Evolutionary conservation across 2,113 vertebrate species (phyloP).

Genomic region (Probosciger aterrimus): DNA sequence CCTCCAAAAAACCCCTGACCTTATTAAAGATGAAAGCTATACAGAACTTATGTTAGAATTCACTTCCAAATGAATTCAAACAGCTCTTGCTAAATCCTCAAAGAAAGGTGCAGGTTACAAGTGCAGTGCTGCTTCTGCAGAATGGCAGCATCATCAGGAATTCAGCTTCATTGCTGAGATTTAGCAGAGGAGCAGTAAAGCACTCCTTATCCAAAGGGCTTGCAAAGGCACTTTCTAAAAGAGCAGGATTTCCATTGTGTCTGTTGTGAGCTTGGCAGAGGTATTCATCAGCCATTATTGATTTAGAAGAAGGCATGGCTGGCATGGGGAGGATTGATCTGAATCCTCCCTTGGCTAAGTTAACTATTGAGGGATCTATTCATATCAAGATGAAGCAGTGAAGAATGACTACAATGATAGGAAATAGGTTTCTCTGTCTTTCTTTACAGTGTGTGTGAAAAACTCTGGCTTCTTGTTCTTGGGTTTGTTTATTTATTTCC

Average conservation of each 20-base stretch:
- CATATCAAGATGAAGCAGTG: background rate
- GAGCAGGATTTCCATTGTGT: conserved; percentile 14
- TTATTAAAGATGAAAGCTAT: background rate
- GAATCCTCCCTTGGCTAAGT: conserved; percentile 13
- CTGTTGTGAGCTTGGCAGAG: background rate
- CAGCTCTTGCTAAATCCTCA: background rate
- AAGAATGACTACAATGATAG: background rate
- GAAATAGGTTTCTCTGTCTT: background rate
- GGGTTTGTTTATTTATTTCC: background rate
- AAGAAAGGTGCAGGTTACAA: background rate
- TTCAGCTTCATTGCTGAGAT: background rate
- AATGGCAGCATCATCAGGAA: background rate
- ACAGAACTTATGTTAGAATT: background rate
- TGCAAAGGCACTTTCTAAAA: conserved; percentile 25
- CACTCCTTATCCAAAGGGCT: background rate
- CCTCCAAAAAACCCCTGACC: rapidly evolving
- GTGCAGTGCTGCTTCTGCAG: background rate
- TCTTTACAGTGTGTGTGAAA: background rate
- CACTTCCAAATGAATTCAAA: background rate
- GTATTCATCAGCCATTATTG: conserved; percentile 52
- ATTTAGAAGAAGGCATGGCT: conserved; percentile 6
- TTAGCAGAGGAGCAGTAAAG: background rate
- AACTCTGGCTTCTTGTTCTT: background rate
- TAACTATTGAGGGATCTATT: conserved; percentile 21
- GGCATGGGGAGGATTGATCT: conserved; percentile 35